phyloP scores from a whole-genome alignment of 2,113 vertebrate genomes.

The Puma concolor region DNA sequence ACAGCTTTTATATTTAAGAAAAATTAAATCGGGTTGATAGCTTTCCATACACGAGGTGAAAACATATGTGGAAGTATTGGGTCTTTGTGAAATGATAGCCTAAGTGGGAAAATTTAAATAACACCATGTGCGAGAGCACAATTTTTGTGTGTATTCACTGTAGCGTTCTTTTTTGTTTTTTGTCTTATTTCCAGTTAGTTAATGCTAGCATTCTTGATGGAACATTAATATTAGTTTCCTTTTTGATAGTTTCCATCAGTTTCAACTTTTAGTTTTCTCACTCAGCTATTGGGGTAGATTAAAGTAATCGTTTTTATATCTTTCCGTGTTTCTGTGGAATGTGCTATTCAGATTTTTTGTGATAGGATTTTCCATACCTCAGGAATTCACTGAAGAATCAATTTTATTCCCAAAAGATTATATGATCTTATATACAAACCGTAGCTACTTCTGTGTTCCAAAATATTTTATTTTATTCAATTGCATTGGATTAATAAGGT shows the following conservation, averaged over 20 bases:
- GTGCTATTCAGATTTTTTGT: background rate
- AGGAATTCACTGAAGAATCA: constrained; percentile 1
- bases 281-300: background rate
- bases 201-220: background rate
- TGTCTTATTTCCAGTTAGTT: background rate
- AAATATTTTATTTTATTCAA: background rate
- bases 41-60: background rate
- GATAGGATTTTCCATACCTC: background rate
- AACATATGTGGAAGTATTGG: background rate
- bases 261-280: background rate
- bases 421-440: background rate
- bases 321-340: background rate
- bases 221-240: background rate
- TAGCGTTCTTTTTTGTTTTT: background rate
- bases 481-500: background rate
- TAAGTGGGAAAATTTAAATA: background rate
- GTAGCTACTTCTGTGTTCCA: background rate
- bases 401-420: background rate
- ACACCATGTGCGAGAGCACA: background rate
- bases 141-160: background rate
- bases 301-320: background rate
- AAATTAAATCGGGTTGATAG: background rate
- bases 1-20: background rate
- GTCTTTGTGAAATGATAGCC: background rate
- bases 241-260: background rate